Conservation (phyloP, 1,140 invertebrate genomes). For the Phymorhynchus buccinoides region DNA sequence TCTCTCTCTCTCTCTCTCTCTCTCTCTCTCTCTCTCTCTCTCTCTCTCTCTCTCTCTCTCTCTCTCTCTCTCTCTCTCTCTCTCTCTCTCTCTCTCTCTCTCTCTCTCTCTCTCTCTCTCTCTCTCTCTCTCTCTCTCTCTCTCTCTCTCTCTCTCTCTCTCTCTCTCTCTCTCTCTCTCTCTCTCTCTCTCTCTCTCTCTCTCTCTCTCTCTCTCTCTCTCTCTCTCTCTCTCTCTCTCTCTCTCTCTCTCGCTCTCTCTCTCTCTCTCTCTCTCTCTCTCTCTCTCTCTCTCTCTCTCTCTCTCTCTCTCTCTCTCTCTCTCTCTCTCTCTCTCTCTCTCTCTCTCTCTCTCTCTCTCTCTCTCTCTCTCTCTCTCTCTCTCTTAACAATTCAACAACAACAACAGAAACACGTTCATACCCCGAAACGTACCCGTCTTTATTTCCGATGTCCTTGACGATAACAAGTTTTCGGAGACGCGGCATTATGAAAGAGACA, state of each 20-base stretch:
- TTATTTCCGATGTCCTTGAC: background rate
- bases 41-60: background rate
- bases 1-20: slow-evolving; percentile 26
- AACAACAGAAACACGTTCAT: slow-evolving; percentile 12
- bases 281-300: background rate
- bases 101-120: slow-evolving; percentile 25
- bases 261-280: background rate
- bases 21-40: background rate
- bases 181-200: slow-evolving; percentile 1
- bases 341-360: background rate
- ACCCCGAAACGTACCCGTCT: background rate
- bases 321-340: slow-evolving; percentile 25
- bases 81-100: slow-evolving; percentile 7
- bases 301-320: slow-evolving; percentile 7
- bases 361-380: background rate
- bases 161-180: background rate
- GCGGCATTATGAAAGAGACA: background rate
- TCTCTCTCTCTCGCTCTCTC: background rate
- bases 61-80: background rate
- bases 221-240: slow-evolving; percentile 26
- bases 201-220: slow-evolving; percentile 25
- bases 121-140: background rate
- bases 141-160: background rate
- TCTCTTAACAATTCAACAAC: background rate
- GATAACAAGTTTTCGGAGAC: background rate